Evolutionary conservation across 2,113 vertebrate genomes (phyloP), one percentile per base, ranked within the genome.

Genomic region (Dicaeum eximium): DNA sequence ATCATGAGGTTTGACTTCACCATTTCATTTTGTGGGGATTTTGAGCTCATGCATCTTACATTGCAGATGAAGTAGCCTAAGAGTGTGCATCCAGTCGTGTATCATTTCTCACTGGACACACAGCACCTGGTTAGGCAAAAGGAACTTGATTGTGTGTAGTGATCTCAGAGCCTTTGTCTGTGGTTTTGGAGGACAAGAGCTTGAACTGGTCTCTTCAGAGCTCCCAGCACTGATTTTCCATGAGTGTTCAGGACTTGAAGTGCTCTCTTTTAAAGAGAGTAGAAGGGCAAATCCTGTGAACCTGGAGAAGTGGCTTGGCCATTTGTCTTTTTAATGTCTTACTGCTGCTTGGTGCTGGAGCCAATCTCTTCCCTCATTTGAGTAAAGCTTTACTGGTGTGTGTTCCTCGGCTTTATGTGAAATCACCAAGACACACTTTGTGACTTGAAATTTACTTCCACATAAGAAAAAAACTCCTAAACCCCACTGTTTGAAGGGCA

Each of bases 91-190:
- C 38, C 16, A 27, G 40, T 47, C 2, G 0, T 8, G 2, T 8
- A 33, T 17, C 35, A 37, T 21, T 54, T 25, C 42, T 73, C 28
- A 16, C 16, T 0, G 0, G 44, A 48, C 8, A 30, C 3, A 44
- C 4, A 60, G 15, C 53, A 61, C 51, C 51, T 66, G 37, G 17
- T 31, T 66, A 38, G 67, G 45, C 21, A 11, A 7, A 2, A 23
- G 25, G 72, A 90, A 30, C n/a, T 56, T 40, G 38, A 22, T 35
- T 16, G 20, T 0, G 0, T 13, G 6, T 25, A 51, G 45, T 30
- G 33, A 64, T 16, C 64, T 66, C 51, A 79, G 65, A 81, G 28
- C 7, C 28, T 53, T 72, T 69, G 11, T 16, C 47, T 0, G 0
- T 28, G 31, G 11, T 33, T 92, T 88, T 84, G 37, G 40, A 84